phyloP scores from a whole-genome alignment of 2,113 vertebrate species.

The Ellobius talpinus region DNA sequence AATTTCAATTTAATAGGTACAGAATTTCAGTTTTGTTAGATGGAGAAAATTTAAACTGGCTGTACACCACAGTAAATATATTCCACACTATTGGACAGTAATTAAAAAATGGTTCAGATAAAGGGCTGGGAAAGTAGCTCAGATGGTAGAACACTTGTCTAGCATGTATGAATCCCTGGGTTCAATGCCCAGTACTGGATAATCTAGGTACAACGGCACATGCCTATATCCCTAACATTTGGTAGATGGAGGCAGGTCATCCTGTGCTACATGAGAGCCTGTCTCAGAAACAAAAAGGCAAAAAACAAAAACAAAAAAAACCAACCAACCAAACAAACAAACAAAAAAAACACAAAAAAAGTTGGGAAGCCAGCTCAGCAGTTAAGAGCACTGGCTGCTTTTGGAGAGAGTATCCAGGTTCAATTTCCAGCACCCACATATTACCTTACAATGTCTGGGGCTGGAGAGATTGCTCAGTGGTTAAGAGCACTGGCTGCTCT shows the following conservation, averaged over 20 bases:
- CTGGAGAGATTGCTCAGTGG: too few species aligned
- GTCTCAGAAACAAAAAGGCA: background rate
- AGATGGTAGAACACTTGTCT: background rate
- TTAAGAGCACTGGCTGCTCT: too few species aligned
- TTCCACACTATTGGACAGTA: background rate
- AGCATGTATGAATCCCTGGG: background rate
- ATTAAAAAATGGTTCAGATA: background rate
- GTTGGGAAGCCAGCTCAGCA: background rate
- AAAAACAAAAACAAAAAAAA: too few species aligned
- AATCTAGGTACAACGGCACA: background rate
- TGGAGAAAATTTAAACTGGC: slow-evolving; percentile 10
- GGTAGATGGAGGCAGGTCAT: background rate
- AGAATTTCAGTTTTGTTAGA: slow-evolving; percentile 29
- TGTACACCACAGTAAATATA: slow-evolving; percentile 5
- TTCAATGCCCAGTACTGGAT: background rate
- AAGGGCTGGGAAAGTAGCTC: background rate
- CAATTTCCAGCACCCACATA: background rate
- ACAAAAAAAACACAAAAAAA: background rate
- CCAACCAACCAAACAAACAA: too few species aligned
- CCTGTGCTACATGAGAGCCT: background rate
- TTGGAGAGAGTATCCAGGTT: background rate
- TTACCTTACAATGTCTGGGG: background rate
- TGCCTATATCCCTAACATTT: background rate
- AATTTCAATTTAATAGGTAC: background rate
- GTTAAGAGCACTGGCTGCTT: background rate